These are phyloP conservation scores for Drosophila sp. DNA, from an alignment of 1,140 invertebrate species.

Conservation along the genomic window DNA sequence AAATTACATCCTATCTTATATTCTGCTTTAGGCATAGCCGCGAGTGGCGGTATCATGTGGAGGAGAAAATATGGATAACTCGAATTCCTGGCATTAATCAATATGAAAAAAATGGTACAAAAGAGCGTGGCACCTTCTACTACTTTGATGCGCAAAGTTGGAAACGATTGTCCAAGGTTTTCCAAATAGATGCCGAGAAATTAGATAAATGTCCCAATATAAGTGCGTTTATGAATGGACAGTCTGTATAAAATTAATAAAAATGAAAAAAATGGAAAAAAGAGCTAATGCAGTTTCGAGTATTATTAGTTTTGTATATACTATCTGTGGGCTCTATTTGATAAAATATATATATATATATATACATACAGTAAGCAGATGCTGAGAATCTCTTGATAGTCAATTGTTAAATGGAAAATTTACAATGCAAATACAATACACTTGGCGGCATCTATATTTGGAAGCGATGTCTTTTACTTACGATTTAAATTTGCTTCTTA, in stretches of 20 bases:
- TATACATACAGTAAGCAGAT: too few relatives aligned
- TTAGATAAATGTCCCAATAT: conserved; percentile 88
- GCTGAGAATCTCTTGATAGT: too few relatives aligned
- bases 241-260: conserved; percentile 83
- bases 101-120: conserved; percentile 95
- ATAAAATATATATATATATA: not conserved
- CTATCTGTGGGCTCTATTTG: too few relatives aligned
- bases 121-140: conserved; percentile 99
- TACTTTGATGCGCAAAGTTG: conserved; percentile 99
- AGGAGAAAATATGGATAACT: conserved; percentile 99
- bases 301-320: not conserved
- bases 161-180: conserved; percentile 98
- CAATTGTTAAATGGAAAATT: too few relatives aligned
- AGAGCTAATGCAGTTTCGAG: conserved; percentile 14
- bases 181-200: conserved; percentile 98
- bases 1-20: conserved; percentile 10
- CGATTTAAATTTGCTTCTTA: too few relatives aligned
- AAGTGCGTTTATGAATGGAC: conserved; percentile 83
- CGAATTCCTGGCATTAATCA: conserved; percentile 95
- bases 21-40: conserved; percentile 91
- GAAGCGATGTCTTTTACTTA: too few relatives aligned
- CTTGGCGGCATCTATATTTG: too few relatives aligned
- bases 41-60: conserved; percentile 99
- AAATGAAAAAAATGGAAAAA: conserved; percentile 82
- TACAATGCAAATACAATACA: too few relatives aligned